Evolutionary conservation across 2,113 vertebrate species (phyloP), one percentile per base, ranked within the genome.

Genomic region (Glaucomys volans): DNA sequence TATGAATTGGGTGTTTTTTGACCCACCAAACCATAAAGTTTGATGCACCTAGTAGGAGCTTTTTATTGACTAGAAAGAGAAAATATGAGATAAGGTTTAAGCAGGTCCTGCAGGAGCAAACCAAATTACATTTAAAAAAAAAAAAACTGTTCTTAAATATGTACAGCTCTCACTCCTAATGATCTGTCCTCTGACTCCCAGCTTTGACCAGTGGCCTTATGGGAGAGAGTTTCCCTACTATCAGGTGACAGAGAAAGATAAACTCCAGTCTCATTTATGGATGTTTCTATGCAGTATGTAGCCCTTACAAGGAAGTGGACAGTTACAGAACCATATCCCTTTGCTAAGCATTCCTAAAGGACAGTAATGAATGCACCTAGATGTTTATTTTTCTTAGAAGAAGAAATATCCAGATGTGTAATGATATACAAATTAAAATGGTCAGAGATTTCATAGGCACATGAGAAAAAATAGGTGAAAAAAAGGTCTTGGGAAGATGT

Each of bases 181-280:
- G 28, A 32, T 50, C 35, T 85, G 64, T 22, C 47, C 50, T 69
- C 32, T 85, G 4, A 44, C 42, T 85, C 44, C 4, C n/a, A 17
- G 42, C 2, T 26, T 83, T 18, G 2, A 42, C 28, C 9, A 62
- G 9, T 13, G 0, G 26, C 3, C 3, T n/a, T 8, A 47, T 11
- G 7, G 20, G 20, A 13, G 20, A 37, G 64, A 32, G 2, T 32
- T 26, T 69, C 35, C 4, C 47, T 54, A 54, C 8, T 6, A 69
- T n/a, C 12, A n/a, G 20, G 4, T 72, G 16, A 74, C 16, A 72
- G 26, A 37, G 14, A 11, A 85, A 72, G 47, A 57, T 57, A 72
- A 86, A 66, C 26, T 8, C n/a, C 54, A n/a, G 26, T 17, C 9
- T 74, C 0, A 16, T 42, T 57, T 57, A 37, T 11, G 54, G 20